Evolutionary conservation across 2,888 invertebrate genomes (phyloP).

Genomic region (Acrobasis repandana): DNA sequence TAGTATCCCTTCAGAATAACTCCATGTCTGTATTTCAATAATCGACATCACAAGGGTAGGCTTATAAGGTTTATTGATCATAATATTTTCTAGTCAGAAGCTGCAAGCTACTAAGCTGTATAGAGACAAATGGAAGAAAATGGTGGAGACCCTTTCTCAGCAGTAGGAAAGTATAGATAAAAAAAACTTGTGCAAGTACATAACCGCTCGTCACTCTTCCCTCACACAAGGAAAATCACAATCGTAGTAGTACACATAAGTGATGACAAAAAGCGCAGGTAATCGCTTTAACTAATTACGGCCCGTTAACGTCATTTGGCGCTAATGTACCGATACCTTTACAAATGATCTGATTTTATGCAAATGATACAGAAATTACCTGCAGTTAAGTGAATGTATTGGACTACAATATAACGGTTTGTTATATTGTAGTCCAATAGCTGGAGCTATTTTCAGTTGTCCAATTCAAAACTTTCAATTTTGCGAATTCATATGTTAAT

Average conservation of each 20-base stretch:
- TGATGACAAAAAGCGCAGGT: constrained; percentile 41
- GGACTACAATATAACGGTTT: no score
- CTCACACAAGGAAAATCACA: constrained; percentile 11
- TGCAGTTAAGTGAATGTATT: constrained; percentile 18
- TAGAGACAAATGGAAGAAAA: no score
- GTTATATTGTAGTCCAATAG: neutral
- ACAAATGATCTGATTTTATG: constrained; percentile 42
- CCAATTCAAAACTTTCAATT: neutral
- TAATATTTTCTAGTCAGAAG: no score
- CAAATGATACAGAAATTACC: constrained; percentile 16
- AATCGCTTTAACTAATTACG: constrained; percentile 41
- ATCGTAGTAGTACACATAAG: constrained; percentile 26
- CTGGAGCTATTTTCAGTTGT: constrained; percentile 15
- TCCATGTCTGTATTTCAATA: no score
- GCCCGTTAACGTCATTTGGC: constrained; percentile 42
- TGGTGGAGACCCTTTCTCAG: no score
- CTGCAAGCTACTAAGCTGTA: no score
- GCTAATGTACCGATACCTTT: constrained; percentile 44
- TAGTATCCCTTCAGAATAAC: no score
- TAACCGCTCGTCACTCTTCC: constrained; percentile 19
- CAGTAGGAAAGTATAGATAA: no score
- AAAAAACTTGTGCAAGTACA: no score
- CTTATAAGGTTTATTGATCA: no score
- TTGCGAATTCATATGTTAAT: neutral
- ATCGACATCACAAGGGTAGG: no score